Conservation (phyloP, 2,888 invertebrate genomes). For the Esperia sulphurella region DNA sequence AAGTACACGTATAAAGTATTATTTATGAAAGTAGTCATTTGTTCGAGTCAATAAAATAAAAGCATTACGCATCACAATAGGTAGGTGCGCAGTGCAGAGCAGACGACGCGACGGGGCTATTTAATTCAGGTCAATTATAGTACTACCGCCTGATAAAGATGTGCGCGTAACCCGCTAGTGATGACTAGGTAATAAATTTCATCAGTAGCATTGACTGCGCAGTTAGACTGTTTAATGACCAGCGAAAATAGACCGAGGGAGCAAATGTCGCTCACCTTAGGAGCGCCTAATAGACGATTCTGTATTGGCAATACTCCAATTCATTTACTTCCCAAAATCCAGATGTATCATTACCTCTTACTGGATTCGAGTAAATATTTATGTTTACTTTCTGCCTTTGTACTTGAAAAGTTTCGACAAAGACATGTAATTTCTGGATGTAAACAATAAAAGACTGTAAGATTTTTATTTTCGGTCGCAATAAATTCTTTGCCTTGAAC, state of each 20-base stretch:
- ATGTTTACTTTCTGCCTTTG: constrained; percentile 30
- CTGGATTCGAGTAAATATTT: constrained; percentile 40
- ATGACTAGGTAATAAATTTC: constrained; percentile 16
- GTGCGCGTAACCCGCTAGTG: not conserved
- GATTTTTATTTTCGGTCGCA: constrained; percentile 4
- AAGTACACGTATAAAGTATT: no score
- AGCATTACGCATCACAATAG: not conserved
- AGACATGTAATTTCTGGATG: not conserved
- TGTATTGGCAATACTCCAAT: constrained; percentile 62
- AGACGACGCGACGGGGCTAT: no score
- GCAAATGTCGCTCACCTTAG: constrained; percentile 67
- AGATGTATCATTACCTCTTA: constrained; percentile 24
- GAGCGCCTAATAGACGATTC: constrained; percentile 48
- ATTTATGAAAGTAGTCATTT: no score
- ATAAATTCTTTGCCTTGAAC: constrained; percentile 7
- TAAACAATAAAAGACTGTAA: constrained; percentile 3
- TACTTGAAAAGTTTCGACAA: not conserved
- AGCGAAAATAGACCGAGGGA: constrained; percentile 56
- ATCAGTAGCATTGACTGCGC: constrained; percentile 19
- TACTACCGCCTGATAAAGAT: constrained; percentile 9
- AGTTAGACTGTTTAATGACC: constrained; percentile 41
- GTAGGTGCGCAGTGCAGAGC: not conserved
- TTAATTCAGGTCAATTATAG: constrained; percentile 13
- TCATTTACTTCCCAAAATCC: constrained; percentile 48
- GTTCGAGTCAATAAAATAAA: not conserved